Evolutionary conservation across 1,140 invertebrate genomes (phyloP).

Genomic region (Gonioctena quinquepunctata): DNA sequence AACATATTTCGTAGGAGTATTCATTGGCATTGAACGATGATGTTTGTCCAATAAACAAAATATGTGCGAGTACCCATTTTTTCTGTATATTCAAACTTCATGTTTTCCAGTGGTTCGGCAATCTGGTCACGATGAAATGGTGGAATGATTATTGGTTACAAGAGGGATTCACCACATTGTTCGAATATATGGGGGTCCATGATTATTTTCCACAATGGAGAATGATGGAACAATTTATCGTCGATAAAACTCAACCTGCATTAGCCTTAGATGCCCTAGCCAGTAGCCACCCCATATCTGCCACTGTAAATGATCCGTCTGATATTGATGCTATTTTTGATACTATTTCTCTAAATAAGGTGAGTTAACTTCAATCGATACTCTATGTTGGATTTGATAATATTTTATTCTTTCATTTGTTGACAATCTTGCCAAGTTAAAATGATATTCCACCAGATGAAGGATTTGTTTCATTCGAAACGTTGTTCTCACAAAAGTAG

Average conservation of each 20-base stretch:
- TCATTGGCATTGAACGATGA: background rate
- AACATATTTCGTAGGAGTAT: too few relatives aligned
- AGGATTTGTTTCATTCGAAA: too few relatives aligned
- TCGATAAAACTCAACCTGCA: slow-evolving; percentile 73
- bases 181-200: slow-evolving; percentile 76
- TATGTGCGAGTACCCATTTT: too few relatives aligned
- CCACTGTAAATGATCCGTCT: slow-evolving; percentile 75
- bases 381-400: background rate
- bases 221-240: slow-evolving; percentile 80
- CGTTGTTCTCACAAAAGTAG: too few relatives aligned
- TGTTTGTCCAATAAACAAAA: too few relatives aligned
- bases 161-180: slow-evolving; percentile 83
- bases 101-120: slow-evolving; percentile 81
- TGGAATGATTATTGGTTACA: slow-evolving; percentile 89
- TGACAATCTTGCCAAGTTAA: too few relatives aligned
- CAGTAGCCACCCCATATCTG: slow-evolving; percentile 82
- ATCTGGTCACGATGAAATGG: slow-evolving; percentile 85
- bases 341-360: slow-evolving; percentile 84
- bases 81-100: background rate
- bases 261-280: slow-evolving; percentile 74
- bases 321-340: slow-evolving; percentile 90
- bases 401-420: too few relatives aligned
- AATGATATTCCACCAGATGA: too few relatives aligned
- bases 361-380: slow-evolving; percentile 48
- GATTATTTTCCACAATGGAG: slow-evolving; percentile 68